phyloP scores from a whole-genome alignment of 2,113 vertebrate species.

The Cyphomyrus plagiostoma region DNA sequence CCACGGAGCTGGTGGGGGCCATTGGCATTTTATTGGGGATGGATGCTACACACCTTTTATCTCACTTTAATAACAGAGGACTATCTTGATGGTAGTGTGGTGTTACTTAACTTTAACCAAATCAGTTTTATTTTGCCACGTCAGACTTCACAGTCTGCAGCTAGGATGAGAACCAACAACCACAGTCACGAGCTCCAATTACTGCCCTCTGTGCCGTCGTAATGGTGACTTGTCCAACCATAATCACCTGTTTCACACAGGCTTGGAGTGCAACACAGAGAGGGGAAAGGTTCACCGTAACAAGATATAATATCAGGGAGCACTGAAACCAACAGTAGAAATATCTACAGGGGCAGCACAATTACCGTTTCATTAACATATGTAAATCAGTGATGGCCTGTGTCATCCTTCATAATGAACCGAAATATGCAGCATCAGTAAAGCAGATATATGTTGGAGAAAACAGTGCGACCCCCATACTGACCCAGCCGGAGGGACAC shows the following conservation, averaged over 20 bases:
- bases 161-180: background rate
- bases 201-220: background rate
- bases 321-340: background rate
- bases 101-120: background rate
- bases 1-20: background rate
- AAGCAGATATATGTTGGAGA: background rate
- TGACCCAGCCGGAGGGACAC: background rate
- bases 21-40: background rate
- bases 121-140: background rate
- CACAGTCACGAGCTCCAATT: background rate
- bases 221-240: background rate
- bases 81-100: background rate
- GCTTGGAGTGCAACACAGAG: background rate
- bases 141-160: background rate
- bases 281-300: background rate
- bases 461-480: background rate
- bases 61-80: background rate
- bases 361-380: constrained; percentile 7
- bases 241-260: background rate
- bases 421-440: background rate
- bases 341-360: background rate
- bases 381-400: background rate
- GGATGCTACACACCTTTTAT: background rate
- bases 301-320: background rate
- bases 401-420: background rate